Evolutionary conservation across 2,888 invertebrate genomes (phyloP).

Genomic region (Drosophila affinis): DNA sequence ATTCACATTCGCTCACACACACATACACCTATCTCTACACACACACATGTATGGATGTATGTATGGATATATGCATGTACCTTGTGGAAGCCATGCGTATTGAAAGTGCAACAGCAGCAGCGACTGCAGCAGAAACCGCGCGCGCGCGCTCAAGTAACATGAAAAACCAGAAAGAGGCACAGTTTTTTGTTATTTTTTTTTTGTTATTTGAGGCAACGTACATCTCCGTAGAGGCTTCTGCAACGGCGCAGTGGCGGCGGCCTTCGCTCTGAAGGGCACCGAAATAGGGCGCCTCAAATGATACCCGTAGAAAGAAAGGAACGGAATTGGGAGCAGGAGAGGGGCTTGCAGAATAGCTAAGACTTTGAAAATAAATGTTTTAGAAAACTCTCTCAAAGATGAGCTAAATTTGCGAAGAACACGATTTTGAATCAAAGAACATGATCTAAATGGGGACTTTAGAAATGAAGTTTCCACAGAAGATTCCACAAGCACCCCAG

Average conservation of each 20-base stretch:
- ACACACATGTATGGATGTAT: conserved; percentile 13
- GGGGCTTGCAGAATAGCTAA: neutral
- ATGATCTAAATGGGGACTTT: too few species aligned
- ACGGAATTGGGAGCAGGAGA: neutral
- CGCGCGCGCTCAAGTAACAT: conserved; percentile 59
- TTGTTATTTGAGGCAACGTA: conserved; percentile 48
- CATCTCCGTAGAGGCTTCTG: conserved; percentile 37
- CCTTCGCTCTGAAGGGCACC: conserved; percentile 45
- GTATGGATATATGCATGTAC: conserved; percentile 12
- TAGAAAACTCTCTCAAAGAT: too few species aligned
- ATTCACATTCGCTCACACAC: conserved; percentile 50
- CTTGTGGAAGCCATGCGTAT: conserved; percentile 75
- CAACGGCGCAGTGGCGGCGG: conserved; percentile 42
- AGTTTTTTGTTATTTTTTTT: conserved; percentile 50
- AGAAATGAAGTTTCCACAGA: too few species aligned
- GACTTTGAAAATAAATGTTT: neutral
- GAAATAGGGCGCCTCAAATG: conserved; percentile 33
- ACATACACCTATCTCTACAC: neutral
- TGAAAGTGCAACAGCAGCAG: conserved; percentile 48
- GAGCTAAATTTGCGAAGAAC: too few species aligned
- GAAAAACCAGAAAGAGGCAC: conserved; percentile 79
- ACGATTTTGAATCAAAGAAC: too few species aligned
- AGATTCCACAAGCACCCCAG: neutral
- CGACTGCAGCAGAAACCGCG: conserved; percentile 50
- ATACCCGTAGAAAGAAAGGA: conserved; percentile 19